phyloP scores from a whole-genome alignment of 1,140 invertebrate genomes.

The Bombus impatiens region DNA sequence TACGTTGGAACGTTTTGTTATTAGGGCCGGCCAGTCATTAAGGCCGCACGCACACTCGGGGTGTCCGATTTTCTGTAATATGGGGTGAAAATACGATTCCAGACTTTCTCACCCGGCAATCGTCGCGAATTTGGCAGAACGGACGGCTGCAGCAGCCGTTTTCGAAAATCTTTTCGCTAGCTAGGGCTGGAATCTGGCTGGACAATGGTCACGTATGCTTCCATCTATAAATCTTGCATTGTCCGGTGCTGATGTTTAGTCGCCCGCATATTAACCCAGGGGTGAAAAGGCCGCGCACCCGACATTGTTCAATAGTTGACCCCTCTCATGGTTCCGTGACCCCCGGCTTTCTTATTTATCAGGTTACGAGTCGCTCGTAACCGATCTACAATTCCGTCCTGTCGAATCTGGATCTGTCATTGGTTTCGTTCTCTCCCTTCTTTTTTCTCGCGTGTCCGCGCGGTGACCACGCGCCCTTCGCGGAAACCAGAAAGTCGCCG shows the following conservation, averaged over 20 bases:
- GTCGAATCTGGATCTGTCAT: neutral
- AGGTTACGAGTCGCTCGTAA: conserved; percentile 73
- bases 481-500: neutral
- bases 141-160: conserved; percentile 44
- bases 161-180: conserved; percentile 46
- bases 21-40: conserved; percentile 50
- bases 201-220: conserved; percentile 75
- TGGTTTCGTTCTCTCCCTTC: too few species aligned
- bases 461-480: neutral
- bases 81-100: conserved; percentile 47
- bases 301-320: conserved; percentile 78
- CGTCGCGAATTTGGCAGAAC: conserved; percentile 25
- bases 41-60: conserved; percentile 19
- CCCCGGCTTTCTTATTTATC: conserved; percentile 78
- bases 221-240: conserved; percentile 81
- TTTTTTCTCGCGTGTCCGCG: neutral
- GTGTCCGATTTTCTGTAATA: conserved; percentile 43
- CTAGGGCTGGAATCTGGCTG: conserved; percentile 41
- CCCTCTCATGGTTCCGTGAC: conserved; percentile 76
- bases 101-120: conserved; percentile 48
- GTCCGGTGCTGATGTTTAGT: conserved; percentile 80
- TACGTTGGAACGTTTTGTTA: conserved; percentile 28
- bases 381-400: conserved; percentile 55
- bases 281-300: conserved; percentile 78
- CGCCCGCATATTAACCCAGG: conserved; percentile 81